Evolutionary conservation across 2,888 invertebrate genomes (phyloP), one percentile per base, ranked within the genome.

Genomic region (Coelopa pilipes): DNA sequence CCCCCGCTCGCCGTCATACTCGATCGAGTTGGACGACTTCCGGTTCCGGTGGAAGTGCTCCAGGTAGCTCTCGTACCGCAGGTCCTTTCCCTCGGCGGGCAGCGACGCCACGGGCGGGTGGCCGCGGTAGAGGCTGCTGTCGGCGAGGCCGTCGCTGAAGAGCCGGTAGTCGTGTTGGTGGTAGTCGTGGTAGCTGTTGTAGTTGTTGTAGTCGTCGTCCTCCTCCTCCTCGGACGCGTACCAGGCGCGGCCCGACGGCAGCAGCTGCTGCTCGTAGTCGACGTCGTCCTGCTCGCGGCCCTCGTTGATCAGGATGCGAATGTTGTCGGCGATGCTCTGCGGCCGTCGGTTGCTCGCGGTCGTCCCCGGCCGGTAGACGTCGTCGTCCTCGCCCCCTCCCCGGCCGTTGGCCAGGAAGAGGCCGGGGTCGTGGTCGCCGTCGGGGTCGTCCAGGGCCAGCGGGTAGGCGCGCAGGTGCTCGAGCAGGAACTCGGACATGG

Each of bases 111-210:
- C 79, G 77, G 81, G 78, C 74, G 83, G 83, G 76, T 85, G 82
- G 2, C 34, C 83, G 77, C 84, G 85, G 79, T 85, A 85, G 79
- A 85, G 85, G 69, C 81, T 81, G 81, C 83, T 84, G 71, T 85
- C 85, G 72, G 83, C 83, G 53, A 85, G 75, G 77, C 81, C 85
- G 74, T 83, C 85, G 77, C 83, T 81, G 80, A 82, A 83, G 15
- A 79, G 74, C 7, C 75, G 77, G 53, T 77, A 70, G 71, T 78
- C 76, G 75, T 76, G 63, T 75, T 46, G 76, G 81, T 34, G 19
- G 49, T 50, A 17, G 73, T 10, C 24, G 24, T 47, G 49, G 59
- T 12, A n/a, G n/a, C n/a, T 67, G 75, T 46, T 77, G 81, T 34
- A 45, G 49, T 50, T 24, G 73, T 10, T 21, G 24, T 47, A 50